Conservation (phyloP, 2,888 invertebrate species). For the Diachrysia chrysitis region DNA sequence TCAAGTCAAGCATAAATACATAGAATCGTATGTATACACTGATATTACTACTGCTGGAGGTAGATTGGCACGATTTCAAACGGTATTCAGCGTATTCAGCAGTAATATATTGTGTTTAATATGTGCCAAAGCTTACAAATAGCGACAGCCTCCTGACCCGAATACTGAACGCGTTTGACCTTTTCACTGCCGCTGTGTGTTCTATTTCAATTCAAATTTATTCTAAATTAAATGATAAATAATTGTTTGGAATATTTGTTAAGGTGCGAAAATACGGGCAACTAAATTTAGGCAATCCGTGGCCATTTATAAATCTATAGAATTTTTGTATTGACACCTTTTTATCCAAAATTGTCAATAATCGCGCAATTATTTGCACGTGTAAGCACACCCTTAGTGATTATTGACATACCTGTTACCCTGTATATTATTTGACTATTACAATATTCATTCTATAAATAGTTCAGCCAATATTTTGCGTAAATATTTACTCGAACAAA, state of each 20-base stretch:
- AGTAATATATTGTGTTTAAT: slow-evolving; percentile 40
- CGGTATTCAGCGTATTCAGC: slow-evolving; percentile 21
- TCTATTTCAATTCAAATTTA: neutral
- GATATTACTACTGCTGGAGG: slow-evolving; percentile 13
- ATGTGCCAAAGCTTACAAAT: slow-evolving; percentile 40
- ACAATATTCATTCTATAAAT: no score
- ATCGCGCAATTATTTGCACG: no score
- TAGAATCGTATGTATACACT: neutral
- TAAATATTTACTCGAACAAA: no score
- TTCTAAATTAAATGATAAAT: neutral
- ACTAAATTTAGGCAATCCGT: no score
- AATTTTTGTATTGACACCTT: no score
- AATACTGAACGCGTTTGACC: slow-evolving; percentile 26
- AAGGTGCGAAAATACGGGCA: no score
- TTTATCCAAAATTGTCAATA: no score
- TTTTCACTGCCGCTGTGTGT: neutral
- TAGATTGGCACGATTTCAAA: slow-evolving; percentile 45
- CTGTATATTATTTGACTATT: no score
- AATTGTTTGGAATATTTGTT: neutral
- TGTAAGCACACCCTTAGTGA: no score
- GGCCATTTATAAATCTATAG: no score
- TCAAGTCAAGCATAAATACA: neutral
- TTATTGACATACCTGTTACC: no score
- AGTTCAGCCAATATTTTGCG: no score
- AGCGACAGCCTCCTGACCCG: slow-evolving; percentile 26